A percentile compares a stretch with the other conserved stretches of the same genome.
Conservation (phyloP, 2,888 invertebrate species). For the Antitype chi region DNA sequence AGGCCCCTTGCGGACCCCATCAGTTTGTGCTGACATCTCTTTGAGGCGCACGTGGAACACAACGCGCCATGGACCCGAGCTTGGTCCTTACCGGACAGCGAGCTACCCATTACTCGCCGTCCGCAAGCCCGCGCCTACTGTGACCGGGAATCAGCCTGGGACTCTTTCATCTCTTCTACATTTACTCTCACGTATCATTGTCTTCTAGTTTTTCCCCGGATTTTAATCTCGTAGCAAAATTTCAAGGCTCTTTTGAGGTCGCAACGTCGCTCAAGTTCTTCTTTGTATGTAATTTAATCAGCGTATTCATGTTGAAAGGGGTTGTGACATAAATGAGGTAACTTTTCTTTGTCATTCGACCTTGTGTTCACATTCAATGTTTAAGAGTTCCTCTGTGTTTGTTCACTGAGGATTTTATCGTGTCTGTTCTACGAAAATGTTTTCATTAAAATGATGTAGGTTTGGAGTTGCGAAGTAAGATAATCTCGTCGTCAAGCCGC, state of each 20-base stretch:
- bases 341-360: conserved; percentile 62
- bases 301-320: conserved; percentile 65
- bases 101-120: too few relatives aligned
- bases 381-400: conserved; percentile 49
- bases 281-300: conserved; percentile 66
- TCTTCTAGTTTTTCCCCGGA: conserved; percentile 33
- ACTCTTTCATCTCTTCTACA: conserved; percentile 2
- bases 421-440: conserved; percentile 34
- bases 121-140: too few relatives aligned
- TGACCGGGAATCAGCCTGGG: too few relatives aligned
- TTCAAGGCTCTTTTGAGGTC: conserved; percentile 59
- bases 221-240: conserved; percentile 58
- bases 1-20: too few relatives aligned
- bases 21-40: too few relatives aligned
- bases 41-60: too few relatives aligned
- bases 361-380: conserved; percentile 58
- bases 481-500: conserved; percentile 10
- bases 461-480: conserved; percentile 9
- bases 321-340: conserved; percentile 62
- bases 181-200: conserved; percentile 27
- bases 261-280: conserved; percentile 61
- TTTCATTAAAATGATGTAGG: conserved; percentile 46
- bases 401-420: conserved; percentile 46
- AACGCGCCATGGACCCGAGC: too few relatives aligned
- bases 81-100: too few relatives aligned